A percentile compares a stretch with the other conserved stretches of the same genome.
phyloP scores from a whole-genome alignment of 92 coral and sea anemone genomes.

The Porites cylindrica region DNA sequence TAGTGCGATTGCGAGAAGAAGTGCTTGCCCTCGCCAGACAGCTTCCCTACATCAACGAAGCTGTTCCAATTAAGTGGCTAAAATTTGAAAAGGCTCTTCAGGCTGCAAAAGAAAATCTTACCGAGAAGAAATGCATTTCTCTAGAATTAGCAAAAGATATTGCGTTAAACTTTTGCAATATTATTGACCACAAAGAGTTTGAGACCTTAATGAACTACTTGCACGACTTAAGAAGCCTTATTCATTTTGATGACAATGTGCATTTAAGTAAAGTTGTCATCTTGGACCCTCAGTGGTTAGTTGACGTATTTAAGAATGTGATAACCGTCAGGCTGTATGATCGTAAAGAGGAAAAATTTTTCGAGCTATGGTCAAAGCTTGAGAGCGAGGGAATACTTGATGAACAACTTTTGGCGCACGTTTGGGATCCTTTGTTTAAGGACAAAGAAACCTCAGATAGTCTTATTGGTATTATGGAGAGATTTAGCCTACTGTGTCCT shows the following conservation, averaged over 20 bases:
- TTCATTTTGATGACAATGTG: slow-evolving; percentile 4
- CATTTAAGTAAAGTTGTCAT: background rate
- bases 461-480: slow-evolving; percentile 1
- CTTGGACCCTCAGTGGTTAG: background rate
- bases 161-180: background rate
- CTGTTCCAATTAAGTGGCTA: background rate
- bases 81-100: background rate
- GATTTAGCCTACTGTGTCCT: slow-evolving; percentile 3
- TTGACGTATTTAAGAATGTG: background rate
- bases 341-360: background rate
- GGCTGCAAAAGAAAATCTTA: background rate
- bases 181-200: background rate
- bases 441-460: background rate
- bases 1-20: background rate
- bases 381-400: background rate
- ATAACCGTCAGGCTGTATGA: background rate
- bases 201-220: background rate
- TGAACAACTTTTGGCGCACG: background rate
- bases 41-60: background rate
- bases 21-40: background rate
- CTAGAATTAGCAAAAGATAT: background rate
- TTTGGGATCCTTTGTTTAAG: background rate
- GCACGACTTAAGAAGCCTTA: background rate
- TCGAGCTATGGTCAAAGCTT: background rate
- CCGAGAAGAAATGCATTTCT: background rate